Evolutionary conservation across 2,888 invertebrate genomes (phyloP), one percentile per base, ranked within the genome.

Genomic region (Tipula lateralis): DNA sequence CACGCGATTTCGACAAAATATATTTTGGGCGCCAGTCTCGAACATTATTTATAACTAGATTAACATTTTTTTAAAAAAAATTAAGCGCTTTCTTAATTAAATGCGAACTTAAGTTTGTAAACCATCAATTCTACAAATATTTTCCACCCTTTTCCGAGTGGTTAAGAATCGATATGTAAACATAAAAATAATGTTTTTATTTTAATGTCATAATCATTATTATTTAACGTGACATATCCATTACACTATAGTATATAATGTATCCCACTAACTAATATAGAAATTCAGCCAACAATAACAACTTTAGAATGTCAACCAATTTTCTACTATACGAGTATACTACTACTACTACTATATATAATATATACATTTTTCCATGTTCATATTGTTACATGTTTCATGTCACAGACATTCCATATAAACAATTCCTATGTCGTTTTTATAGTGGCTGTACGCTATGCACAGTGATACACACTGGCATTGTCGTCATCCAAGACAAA

Each of bases 301-400:
- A 66, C 66, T 66, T 24, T 66, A 66, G 66, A 66, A 66, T 66
- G 24, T 66, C 66, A 66, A 66, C 66, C 66, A 66, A 66, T 66
- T 66, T 66, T 66, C 66, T 24, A 66, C 66, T 66, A 66, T 24
- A 66, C 44, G n/a, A n/a, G n/a, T n/a, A n/a, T n/a, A n/a, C n/a
- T n/a, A n/a, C n/a, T n/a, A n/a, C n/a, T n/a, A n/a, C n/a, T n/a
- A n/a, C n/a, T n/a, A n/a, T n/a, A n/a, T n/a, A n/a, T n/a, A 7
- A 24, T 24, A 66, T 7, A 66, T 24, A 66, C 19, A 66, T 24
- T 66, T 66, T 66, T 16, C 44, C 19, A 66, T 66, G 66, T 24
- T 66, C 66, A 66, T 66, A 66, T 66, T 66, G 66, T 66, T 66
- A 66, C 66, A 66, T 66, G 66, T 66, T 66, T 66, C 66, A 66